These are phyloP conservation scores for Hemicordylus capensis DNA, from an alignment of 2,113 vertebrate species.

Conservation along the genomic window DNA sequence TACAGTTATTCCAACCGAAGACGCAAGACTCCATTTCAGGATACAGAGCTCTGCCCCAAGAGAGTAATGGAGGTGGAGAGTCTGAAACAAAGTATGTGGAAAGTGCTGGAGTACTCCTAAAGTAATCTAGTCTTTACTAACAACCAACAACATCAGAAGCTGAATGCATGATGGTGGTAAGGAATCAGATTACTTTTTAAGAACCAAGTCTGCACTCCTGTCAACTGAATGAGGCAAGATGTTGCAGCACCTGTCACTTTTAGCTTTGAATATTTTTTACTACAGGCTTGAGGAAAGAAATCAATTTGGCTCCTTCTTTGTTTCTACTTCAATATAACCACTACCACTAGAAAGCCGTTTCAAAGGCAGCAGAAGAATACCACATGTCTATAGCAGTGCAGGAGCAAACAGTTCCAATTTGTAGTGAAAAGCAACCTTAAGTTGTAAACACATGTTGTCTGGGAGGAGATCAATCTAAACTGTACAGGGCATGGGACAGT, in stretches of 20 bases:
- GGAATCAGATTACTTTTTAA: background rate
- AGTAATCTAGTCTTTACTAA: background rate
- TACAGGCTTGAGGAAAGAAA: background rate
- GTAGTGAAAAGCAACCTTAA: background rate
- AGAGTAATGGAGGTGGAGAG: background rate
- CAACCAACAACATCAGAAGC: background rate
- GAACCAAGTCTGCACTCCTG: background rate
- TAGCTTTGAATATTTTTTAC: background rate
- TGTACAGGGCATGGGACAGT: background rate
- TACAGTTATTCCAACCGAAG: background rate
- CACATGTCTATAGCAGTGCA: background rate
- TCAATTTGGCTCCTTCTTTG: background rate
- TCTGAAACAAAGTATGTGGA: background rate
- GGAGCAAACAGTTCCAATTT: background rate
- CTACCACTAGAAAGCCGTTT: background rate
- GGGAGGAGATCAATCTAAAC: background rate
- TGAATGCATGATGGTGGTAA: background rate
- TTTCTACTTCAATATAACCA: background rate
- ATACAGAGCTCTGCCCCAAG: background rate
- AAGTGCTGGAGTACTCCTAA: background rate
- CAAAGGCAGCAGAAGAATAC: background rate
- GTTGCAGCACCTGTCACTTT: background rate
- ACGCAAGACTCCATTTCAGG: background rate
- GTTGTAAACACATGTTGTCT: background rate
- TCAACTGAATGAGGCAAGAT: background rate